Percentiles rank a stretch among this genome's conserved stretches.
phyloP scores from a whole-genome alignment of 2,888 invertebrate genomes.

The Cephus rjabovi region DNA sequence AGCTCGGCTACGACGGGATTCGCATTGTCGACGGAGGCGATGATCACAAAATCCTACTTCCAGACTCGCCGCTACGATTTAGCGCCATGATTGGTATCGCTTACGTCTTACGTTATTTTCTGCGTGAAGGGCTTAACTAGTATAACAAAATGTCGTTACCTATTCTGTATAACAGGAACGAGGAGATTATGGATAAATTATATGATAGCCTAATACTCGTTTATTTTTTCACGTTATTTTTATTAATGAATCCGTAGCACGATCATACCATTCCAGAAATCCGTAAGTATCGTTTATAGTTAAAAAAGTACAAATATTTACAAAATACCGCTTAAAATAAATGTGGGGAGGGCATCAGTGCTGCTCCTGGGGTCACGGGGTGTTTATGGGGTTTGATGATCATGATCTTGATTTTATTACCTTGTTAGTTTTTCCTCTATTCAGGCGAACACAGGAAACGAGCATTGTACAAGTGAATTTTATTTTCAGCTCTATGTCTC shows the following conservation, averaged over 20 bases:
- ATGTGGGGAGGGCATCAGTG: constrained; percentile 21
- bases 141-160: too few species aligned
- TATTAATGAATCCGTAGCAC: constrained; percentile 2
- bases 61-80: too few species aligned
- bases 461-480: constrained; percentile 40
- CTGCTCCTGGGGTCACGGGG: background rate
- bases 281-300: constrained; percentile 47
- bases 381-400: too few species aligned
- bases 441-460: constrained; percentile 41
- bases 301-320: constrained; percentile 63
- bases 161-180: too few species aligned
- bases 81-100: too few species aligned
- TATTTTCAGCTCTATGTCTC: constrained; percentile 33
- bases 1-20: too few species aligned
- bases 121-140: too few species aligned
- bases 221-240: background rate
- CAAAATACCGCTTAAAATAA: constrained; percentile 53
- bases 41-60: too few species aligned
- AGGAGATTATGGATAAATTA: too few species aligned
- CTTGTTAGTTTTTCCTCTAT: constrained; percentile 19
- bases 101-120: too few species aligned
- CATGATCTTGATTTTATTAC: background rate
- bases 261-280: constrained; percentile 43
- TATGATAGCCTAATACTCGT: too few species aligned
- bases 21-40: too few species aligned